These are phyloP conservation scores for Perdix hodgsoniae DNA, from an alignment of 2,797 vertebrate species.

Conservation along the genomic window DNA sequence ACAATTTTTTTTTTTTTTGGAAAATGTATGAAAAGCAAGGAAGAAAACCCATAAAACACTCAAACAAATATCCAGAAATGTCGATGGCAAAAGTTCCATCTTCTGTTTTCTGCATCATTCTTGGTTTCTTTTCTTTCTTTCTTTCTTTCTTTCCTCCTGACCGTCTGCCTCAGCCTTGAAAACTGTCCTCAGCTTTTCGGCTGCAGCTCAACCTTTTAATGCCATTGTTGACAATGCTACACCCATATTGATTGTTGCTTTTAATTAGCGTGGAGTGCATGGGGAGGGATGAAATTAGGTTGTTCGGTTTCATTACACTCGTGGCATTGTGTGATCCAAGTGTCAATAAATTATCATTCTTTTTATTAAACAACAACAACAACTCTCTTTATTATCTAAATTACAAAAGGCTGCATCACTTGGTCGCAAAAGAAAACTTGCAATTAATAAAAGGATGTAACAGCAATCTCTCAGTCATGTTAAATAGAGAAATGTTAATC, in stretches of 20 bases:
- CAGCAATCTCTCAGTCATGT: conserved; percentile 26
- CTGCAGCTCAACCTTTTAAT: conserved; percentile 35
- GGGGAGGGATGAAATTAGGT: conserved; percentile 43
- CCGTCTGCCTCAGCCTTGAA: not conserved
- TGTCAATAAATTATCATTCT: conserved; percentile 73
- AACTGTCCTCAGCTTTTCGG: conserved; percentile 16
- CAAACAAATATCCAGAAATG: not conserved
- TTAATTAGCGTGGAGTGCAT: conserved; percentile 62
- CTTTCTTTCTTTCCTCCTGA: too few species aligned
- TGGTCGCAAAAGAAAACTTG: conserved; percentile 18
- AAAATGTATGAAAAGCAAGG: not conserved
- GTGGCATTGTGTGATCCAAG: conserved; percentile 38
- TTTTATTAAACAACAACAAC: conserved; percentile 70
- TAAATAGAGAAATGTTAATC: conserved; percentile 60
- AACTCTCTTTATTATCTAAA: conserved; percentile 29
- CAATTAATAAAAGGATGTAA: conserved; percentile 43
- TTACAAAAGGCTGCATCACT: conserved; percentile 24
- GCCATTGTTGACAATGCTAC: conserved; percentile 13
- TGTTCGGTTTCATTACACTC: conserved; percentile 56
- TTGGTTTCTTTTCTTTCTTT: conserved; percentile 25
- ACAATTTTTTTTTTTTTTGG: not conserved
- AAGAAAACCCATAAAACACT: not conserved
- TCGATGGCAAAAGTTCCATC: not conserved
- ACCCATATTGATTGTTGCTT: conserved; percentile 57
- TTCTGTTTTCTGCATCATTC: not conserved